Conservation (phyloP, 37 sponge, comb jelly and placozoan genomes). For the Mnemiopsis leidyi region DNA sequence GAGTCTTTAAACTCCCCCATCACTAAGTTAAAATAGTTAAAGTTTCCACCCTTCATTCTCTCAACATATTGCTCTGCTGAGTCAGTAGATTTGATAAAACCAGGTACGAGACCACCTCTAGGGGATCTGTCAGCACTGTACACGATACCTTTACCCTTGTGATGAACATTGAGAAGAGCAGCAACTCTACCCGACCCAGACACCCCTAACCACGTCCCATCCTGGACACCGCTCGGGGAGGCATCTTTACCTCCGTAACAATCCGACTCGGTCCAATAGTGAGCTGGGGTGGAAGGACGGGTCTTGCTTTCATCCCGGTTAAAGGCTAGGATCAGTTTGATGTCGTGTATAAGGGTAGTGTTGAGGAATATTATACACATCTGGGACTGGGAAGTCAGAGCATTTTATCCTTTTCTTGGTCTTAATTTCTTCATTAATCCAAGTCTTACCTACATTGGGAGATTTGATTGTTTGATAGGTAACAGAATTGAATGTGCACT, state of each 20-base stretch:
- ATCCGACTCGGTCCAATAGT: not conserved
- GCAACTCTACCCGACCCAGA: not conserved
- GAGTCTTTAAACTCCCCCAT: constrained; percentile 1
- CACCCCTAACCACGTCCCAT: constrained; percentile 42
- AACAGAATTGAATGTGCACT: too few species aligned
- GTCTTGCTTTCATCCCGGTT: constrained; percentile 9
- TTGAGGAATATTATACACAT: constrained; percentile 57
- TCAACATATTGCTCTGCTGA: not conserved
- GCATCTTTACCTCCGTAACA: constrained; percentile 12
- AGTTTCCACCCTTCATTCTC: not conserved
- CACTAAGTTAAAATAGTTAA: constrained; percentile 7
- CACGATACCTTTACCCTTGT: not conserved
- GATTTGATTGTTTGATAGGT: too few species aligned
- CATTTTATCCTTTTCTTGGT: too few species aligned
- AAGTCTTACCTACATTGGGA: too few species aligned
- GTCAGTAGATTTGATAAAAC: not conserved
- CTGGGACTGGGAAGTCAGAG: too few species aligned
- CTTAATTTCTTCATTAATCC: too few species aligned
- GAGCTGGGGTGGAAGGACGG: not conserved
- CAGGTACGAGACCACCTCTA: constrained; percentile 25
- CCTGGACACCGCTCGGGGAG: not conserved
- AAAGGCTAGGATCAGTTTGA: constrained; percentile 18
- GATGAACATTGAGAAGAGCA: constrained; percentile 19
- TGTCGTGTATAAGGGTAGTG: not conserved
- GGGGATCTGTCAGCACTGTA: not conserved